These are phyloP conservation scores for Lophotis ruficrista DNA, from an alignment of 2,113 vertebrate species.

Conservation along the genomic window DNA sequence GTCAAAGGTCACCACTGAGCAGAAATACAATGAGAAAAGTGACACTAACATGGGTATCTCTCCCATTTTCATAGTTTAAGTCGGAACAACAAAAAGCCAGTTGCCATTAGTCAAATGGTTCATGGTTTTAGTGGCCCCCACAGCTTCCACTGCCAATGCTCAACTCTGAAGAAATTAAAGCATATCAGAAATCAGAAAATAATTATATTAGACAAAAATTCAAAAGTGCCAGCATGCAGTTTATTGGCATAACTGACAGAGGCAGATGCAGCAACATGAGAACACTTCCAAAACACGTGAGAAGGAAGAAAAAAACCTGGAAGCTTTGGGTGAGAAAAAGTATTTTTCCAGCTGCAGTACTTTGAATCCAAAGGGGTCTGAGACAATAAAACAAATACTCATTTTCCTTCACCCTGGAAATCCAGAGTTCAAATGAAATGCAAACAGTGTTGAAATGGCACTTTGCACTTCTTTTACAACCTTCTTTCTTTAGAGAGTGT, in stretches of 20 bases:
- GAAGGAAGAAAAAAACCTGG: background rate
- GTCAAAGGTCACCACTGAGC: background rate
- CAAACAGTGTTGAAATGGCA: background rate
- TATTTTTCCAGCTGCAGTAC: background rate
- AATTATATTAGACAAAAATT: background rate
- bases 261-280: background rate
- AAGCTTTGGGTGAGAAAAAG: background rate
- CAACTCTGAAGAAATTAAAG: background rate
- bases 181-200: background rate
- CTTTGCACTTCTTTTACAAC: background rate
- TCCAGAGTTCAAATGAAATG: background rate
- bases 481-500: background rate
- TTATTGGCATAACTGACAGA: background rate
- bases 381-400: background rate
- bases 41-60: background rate
- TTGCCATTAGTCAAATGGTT: background rate
- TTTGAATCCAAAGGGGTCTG: background rate
- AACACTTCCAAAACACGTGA: background rate
- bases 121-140: slow-evolving; percentile 17
- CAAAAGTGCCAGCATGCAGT: background rate
- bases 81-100: background rate
- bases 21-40: background rate
- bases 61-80: slow-evolving; percentile 21
- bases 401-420: background rate
- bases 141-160: slow-evolving; percentile 3